Base-by-base conservation (phyloP, 92 coral and sea anemone genomes). In the Zoanthus solanderi region DNA sequence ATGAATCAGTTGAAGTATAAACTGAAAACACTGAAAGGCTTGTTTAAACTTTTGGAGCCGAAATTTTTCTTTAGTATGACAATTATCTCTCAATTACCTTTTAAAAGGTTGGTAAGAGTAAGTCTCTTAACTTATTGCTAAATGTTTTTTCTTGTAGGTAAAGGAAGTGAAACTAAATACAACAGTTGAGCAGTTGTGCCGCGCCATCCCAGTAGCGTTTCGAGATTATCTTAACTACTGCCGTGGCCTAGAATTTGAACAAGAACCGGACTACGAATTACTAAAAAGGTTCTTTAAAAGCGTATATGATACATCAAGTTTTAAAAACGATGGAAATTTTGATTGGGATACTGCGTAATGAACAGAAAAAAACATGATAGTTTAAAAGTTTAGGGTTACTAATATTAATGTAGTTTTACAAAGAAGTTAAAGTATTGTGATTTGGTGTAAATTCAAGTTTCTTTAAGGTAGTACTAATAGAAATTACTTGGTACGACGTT, bases 241-340 rank as follows among this genome's bases (percentile, higher is more conserved):
- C 54, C 93, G 91, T 29, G 88, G 88, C 60, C 71, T 94, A 71
- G 76, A 91, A 54, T 94, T 91, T 84, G 92, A 92, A 13, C 94
- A 94, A 53, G 90, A 84, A 45, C 96, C 96, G 6, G 92, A 94
- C 80, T 94, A 94, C 76, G 88, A 71, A 60, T 85, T 71, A 28
- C 73, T 94, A 44, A 92, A 83, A 90, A 93, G 87, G 18, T 68
- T 92, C 32, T 92, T 94, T 78, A 68, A 69, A 11, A 90, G 87
- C 87, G 50, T 94, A 84, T 87, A 88, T 13, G 75, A 34, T 17
- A 79, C 83, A 42, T 76, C 82, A 37, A 87, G 90, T 54, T 79
- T 75, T 48, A 87, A 94, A 45, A 87, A 78, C 16, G 89, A 94
- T 79, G 92, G 94, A 12, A 80, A 53, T 46, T 94, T 92, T 71